These are phyloP conservation scores for Calephelis virginiensis DNA, from an alignment of 1,140 invertebrate species.

Conservation along the genomic window DNA sequence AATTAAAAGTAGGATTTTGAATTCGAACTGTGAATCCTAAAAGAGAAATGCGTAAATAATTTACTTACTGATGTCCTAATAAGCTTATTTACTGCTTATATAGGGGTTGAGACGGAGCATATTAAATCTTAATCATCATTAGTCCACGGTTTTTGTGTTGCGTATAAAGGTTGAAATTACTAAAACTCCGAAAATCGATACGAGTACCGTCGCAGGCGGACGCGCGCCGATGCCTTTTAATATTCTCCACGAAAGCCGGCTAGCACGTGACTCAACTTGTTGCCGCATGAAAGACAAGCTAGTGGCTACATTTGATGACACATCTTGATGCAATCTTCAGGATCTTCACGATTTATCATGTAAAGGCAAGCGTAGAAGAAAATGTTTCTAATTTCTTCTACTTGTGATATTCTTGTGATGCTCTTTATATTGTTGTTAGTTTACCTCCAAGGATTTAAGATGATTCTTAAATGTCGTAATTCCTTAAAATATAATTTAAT, in stretches of 20 bases:
- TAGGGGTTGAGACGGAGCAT: background rate
- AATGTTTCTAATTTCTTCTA: background rate
- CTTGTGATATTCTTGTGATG: too few species aligned
- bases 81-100: too few species aligned
- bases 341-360: background rate
- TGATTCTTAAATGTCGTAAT: too few species aligned
- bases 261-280: conserved; percentile 74
- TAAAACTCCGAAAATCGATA: conserved; percentile 69
- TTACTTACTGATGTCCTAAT: too few species aligned
- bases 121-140: conserved; percentile 1
- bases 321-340: background rate
- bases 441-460: too few species aligned
- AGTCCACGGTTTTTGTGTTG: conserved; percentile 5
- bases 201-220: conserved; percentile 51
- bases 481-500: too few species aligned
- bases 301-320: conserved; percentile 9
- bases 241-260: conserved; percentile 57
- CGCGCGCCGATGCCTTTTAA: conserved; percentile 63
- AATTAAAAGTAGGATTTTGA: too few species aligned
- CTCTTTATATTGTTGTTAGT: too few species aligned
- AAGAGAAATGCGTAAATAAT: too few species aligned
- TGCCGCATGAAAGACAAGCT: conserved; percentile 47
- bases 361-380: background rate
- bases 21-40: too few species aligned
- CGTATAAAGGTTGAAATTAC: conserved; percentile 34